Evolutionary conservation across 2,113 vertebrate species (phyloP).

Genomic region (Rostratula benghalensis): DNA sequence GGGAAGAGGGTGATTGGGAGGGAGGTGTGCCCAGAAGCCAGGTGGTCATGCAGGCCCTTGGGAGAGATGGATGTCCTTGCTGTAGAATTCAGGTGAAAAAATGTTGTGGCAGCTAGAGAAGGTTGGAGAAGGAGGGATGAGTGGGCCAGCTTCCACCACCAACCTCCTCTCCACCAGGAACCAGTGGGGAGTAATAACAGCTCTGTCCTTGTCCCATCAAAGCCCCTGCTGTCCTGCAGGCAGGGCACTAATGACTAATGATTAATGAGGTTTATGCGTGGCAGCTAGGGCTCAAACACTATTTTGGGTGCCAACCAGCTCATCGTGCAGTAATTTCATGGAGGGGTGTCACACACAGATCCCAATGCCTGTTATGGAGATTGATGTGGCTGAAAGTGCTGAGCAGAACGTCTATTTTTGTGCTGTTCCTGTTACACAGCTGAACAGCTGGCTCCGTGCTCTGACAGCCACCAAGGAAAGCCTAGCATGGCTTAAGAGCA

Average conservation of each 20-base stretch:
- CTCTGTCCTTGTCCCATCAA: not conserved
- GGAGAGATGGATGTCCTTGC: not conserved
- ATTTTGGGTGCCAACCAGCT: not conserved
- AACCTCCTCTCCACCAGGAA: not conserved
- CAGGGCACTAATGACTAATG: not conserved
- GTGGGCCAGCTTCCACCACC: not conserved
- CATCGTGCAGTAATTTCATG: not conserved
- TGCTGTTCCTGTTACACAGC: not conserved
- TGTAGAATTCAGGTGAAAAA: not conserved
- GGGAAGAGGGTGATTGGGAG: not conserved
- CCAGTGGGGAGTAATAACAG: accelerated
- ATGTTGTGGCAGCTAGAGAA: not conserved
- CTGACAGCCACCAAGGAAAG: not conserved
- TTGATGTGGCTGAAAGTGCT: slow-evolving; percentile 11
- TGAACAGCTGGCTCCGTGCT: not conserved
- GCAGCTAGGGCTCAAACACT: not conserved
- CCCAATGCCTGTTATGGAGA: not conserved
- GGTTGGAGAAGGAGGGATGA: not conserved
- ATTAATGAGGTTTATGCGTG: not conserved
- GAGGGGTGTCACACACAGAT: not conserved
- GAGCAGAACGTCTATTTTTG: not conserved
- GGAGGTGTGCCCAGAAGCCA: not conserved
- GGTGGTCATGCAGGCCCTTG: not conserved
- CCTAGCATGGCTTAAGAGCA: not conserved
- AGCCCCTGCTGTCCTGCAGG: not conserved